These are phyloP conservation scores for Sorex maritimensis DNA, from an alignment of 2,797 vertebrate genomes.

Conservation along the genomic window DNA sequence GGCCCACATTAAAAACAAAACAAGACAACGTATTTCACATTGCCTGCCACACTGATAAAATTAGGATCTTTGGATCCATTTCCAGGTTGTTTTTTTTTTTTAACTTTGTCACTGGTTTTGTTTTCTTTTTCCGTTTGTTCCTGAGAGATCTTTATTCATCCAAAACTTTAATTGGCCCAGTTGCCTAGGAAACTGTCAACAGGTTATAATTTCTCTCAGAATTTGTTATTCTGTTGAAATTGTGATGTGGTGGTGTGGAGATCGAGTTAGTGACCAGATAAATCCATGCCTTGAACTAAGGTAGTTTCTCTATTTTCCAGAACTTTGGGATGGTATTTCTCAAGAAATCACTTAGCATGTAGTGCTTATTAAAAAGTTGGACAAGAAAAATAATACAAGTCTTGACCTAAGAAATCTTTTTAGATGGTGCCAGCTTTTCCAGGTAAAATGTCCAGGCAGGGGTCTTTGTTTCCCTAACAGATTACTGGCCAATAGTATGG, in stretches of 20 bases:
- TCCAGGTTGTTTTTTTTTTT: neutral
- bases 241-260: neutral
- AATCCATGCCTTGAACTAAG: neutral
- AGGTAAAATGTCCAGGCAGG: neutral
- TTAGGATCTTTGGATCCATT: constrained; percentile 36
- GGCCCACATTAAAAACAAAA: no score
- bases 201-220: constrained; percentile 60
- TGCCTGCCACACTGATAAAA: neutral
- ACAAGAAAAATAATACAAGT: neutral
- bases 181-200: constrained; percentile 5
- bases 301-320: constrained; percentile 43
- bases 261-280: constrained; percentile 52
- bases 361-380: constrained; percentile 42
- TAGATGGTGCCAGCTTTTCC: neutral
- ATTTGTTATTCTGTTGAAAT: constrained; percentile 44
- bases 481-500: neutral
- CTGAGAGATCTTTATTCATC: constrained; percentile 55
- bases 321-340: constrained; percentile 27
- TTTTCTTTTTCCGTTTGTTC: constrained; percentile 50
- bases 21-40: neutral
- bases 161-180: constrained; percentile 24
- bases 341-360: neutral
- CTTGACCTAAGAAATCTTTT: neutral
- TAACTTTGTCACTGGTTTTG: neutral
- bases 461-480: constrained; percentile 9